These are phyloP conservation scores for Chroicocephalus ridibundus DNA, from an alignment of 2,113 vertebrate species.

Conservation along the genomic window DNA sequence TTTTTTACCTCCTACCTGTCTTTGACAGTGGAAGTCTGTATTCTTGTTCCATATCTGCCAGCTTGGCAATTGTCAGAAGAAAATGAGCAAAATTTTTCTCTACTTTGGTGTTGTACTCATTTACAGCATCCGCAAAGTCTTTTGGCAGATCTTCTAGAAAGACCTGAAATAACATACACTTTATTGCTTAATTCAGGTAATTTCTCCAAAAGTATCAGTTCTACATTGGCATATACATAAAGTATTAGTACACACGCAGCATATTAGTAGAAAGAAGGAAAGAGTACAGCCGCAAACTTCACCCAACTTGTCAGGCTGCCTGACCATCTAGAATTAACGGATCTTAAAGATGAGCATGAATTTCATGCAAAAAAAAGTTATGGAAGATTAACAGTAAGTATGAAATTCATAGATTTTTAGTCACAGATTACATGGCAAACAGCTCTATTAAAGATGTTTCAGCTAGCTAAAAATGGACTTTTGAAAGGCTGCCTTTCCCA, in stretches of 20 bases:
- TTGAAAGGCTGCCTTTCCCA: neutral
- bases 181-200: neutral
- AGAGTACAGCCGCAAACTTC: neutral
- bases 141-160: constrained; percentile 54
- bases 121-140: constrained; percentile 43
- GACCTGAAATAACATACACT: neutral
- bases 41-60: constrained; percentile 55
- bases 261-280: neutral
- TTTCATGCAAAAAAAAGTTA: neutral
- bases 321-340: neutral
- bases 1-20: constrained; percentile 29
- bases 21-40: constrained; percentile 55
- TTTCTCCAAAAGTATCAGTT: neutral
- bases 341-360: neutral
- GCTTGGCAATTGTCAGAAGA: constrained; percentile 36
- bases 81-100: constrained; percentile 52
- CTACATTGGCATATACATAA: neutral
- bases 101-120: constrained; percentile 49
- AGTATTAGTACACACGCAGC: neutral
- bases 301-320: neutral
- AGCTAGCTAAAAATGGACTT: neutral
- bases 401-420: neutral
- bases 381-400: neutral
- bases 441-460: neutral
- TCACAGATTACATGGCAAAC: neutral